Percentiles rank a stretch among this genome's conserved stretches.
These are phyloP conservation scores for Wasmannia auropunctata DNA, from an alignment of 1,140 invertebrate genomes.

Conservation along the genomic window DNA sequence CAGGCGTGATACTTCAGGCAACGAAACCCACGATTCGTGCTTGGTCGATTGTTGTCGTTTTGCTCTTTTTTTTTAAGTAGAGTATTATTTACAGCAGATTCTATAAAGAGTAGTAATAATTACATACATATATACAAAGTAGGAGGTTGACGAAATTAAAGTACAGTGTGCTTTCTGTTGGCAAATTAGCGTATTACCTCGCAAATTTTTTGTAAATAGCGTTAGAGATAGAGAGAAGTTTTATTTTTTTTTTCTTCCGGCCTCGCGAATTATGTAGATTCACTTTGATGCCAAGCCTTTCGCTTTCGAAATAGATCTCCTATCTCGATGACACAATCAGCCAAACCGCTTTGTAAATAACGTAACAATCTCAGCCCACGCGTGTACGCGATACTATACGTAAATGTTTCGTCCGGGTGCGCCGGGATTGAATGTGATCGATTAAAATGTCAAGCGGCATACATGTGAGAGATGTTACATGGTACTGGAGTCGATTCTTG, in stretches of 20 bases:
- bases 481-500: conserved; percentile 73
- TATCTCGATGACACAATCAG: background rate
- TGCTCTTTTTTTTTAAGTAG: background rate
- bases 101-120: background rate
- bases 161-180: background rate
- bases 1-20: conserved; percentile 10
- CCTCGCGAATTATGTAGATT: background rate
- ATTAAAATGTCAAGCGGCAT: conserved; percentile 56
- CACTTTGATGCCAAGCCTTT: background rate
- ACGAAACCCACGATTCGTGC: background rate
- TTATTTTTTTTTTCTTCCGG: background rate
- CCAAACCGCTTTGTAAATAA: background rate
- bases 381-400: background rate
- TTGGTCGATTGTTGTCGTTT: background rate
- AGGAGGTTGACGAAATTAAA: background rate
- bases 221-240: background rate
- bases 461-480: conserved; percentile 47
- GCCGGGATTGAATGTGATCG: conserved; percentile 35
- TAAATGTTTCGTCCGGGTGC: conserved; percentile 18
- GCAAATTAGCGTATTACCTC: background rate
- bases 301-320: background rate
- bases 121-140: background rate
- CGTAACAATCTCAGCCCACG: background rate
- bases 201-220: background rate
- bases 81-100: background rate